Conservation (phyloP, 2,113 vertebrate species). For the Canis aureus region DNA sequence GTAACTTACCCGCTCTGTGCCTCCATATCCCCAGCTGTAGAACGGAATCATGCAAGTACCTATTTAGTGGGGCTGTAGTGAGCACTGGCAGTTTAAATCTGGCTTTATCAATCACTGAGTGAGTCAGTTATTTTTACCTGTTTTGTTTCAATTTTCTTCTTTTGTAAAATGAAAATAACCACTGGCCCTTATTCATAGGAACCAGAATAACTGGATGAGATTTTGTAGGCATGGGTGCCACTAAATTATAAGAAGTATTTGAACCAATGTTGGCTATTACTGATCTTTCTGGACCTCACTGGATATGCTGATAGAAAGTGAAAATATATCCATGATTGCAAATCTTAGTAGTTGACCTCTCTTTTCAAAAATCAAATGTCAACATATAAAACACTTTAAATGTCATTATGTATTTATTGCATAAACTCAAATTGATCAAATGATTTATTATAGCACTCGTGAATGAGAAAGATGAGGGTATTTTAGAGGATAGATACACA, state of each 20-base stretch:
- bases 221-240: fast-evolving
- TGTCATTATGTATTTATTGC: background rate
- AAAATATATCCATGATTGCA: background rate
- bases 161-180: background rate
- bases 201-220: fast-evolving
- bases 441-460: background rate
- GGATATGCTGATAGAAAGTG: no score
- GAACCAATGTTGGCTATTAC: background rate
- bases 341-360: background rate
- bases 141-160: no score
- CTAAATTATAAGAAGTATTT: fast-evolving
- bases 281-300: no score
- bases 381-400: background rate
- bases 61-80: fast-evolving
- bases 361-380: background rate
- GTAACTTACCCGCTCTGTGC: background rate
- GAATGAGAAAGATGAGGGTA: background rate
- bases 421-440: background rate
- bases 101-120: background rate
- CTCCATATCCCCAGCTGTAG: background rate
- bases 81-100: background rate
- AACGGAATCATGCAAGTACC: background rate
- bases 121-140: no score
- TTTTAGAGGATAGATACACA: background rate
- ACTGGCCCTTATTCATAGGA: background rate